phyloP scores from a whole-genome alignment of 2,113 vertebrate genomes.

The Kryptolebias marmoratus region DNA sequence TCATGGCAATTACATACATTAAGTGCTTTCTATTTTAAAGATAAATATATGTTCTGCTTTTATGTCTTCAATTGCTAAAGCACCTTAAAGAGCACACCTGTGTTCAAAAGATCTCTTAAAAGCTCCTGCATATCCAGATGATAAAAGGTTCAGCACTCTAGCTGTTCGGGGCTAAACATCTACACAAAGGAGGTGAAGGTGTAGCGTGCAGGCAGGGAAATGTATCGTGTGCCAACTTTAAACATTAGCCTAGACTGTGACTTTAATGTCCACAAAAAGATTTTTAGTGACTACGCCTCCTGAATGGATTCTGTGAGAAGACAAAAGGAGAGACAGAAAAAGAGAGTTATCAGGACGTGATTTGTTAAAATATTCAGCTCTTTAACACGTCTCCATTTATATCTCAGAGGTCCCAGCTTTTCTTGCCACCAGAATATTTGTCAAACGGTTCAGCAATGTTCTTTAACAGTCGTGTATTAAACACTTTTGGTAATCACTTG shows the following conservation, averaged over 20 bases:
- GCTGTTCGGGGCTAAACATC: slow-evolving; percentile 49
- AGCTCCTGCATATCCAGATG: slow-evolving; percentile 37
- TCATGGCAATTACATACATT: slow-evolving; percentile 53
- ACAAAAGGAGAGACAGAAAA: slow-evolving; percentile 59
- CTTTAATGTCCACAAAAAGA: slow-evolving; percentile 55
- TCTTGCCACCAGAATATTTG: slow-evolving; percentile 15
- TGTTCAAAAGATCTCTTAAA: slow-evolving; percentile 45
- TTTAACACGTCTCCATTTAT: slow-evolving; percentile 18
- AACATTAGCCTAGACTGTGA: slow-evolving; percentile 47
- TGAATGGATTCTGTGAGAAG: slow-evolving; percentile 55
- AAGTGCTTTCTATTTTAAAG: slow-evolving; percentile 53
- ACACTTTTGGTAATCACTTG: slow-evolving; percentile 31
- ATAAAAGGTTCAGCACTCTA: slow-evolving; percentile 41
- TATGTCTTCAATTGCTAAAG: slow-evolving; percentile 46
- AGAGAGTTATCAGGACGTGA: slow-evolving; percentile 61
- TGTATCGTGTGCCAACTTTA: slow-evolving; percentile 46
- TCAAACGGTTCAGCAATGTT: slow-evolving; percentile 48
- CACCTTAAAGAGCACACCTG: slow-evolving; percentile 45
- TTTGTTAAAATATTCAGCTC: slow-evolving; percentile 66
- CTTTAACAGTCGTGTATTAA: slow-evolving; percentile 54
- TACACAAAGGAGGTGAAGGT: slow-evolving; percentile 45
- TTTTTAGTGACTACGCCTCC: slow-evolving; percentile 32
- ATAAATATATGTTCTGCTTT: slow-evolving; percentile 60
- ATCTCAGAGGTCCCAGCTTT: not conserved
- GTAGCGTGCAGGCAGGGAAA: slow-evolving; percentile 26